Conservation (phyloP, 2,797 vertebrate genomes). For the Anomalospiza imberbis region DNA sequence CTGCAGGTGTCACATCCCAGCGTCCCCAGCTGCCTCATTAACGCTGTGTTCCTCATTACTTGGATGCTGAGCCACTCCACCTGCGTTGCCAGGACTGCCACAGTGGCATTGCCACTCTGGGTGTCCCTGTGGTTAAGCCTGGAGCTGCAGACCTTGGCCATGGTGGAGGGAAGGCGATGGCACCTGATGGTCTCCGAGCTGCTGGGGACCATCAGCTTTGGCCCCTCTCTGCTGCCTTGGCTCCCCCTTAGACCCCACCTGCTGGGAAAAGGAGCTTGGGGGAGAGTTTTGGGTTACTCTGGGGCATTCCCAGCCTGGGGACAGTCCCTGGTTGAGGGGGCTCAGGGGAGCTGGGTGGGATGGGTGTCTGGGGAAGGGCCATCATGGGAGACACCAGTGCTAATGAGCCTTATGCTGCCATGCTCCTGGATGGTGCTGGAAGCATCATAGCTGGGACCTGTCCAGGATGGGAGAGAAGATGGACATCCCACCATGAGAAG, state of each 20-base stretch:
- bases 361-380: neutral
- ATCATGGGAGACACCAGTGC: neutral
- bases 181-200: neutral
- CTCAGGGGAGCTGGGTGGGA: neutral
- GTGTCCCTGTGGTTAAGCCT: neutral
- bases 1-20: neutral
- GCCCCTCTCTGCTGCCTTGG: neutral
- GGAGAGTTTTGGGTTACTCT: neutral
- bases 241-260: neutral
- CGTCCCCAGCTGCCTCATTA: slow-evolving; percentile 9
- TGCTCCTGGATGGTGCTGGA: neutral
- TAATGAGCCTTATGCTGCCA: neutral
- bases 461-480: neutral
- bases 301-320: neutral
- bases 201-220: neutral
- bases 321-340: neutral
- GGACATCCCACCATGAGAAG: neutral
- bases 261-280: neutral
- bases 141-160: neutral
- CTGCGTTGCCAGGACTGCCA: neutral
- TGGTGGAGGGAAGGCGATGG: accelerated
- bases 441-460: neutral
- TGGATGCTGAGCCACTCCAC: neutral
- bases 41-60: neutral
- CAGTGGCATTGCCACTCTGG: neutral